These are phyloP conservation scores for Poeciliopsis turneri DNA, from an alignment of 2,797 vertebrate species.

Conservation along the genomic window DNA sequence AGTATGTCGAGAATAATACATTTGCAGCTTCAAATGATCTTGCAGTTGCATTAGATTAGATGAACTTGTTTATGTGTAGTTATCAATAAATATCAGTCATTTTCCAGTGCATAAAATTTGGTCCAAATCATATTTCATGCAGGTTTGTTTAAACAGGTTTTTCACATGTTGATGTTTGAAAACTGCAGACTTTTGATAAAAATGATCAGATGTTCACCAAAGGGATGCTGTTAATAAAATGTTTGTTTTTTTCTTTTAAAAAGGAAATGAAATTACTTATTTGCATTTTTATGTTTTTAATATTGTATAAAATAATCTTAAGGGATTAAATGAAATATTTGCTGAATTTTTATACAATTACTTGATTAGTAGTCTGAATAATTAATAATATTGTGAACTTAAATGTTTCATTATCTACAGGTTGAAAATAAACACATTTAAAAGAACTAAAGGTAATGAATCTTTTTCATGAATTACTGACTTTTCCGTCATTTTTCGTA, in stretches of 20 bases:
- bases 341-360: neutral
- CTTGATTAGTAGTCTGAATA: neutral
- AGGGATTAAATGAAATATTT: too few relatives aligned
- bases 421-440: neutral
- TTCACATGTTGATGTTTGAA: neutral
- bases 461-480: neutral
- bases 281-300: too few relatives aligned
- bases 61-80: neutral
- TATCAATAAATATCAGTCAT: neutral
- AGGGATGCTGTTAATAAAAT: too few relatives aligned
- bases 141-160: too few relatives aligned
- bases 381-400: neutral
- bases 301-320: too few relatives aligned
- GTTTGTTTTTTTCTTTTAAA: too few relatives aligned
- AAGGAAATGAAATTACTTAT: too few relatives aligned
- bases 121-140: too few relatives aligned
- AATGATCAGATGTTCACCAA: too few relatives aligned
- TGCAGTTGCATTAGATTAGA: neutral
- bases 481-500: neutral
- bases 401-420: neutral
- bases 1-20: slow-evolving; percentile 6
- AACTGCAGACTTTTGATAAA: neutral
- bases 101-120: neutral
- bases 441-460: neutral
- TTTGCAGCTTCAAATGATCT: neutral